Evolutionary conservation across 1,140 invertebrate species (phyloP).

Genomic region (Plectus sambesii): DNA sequence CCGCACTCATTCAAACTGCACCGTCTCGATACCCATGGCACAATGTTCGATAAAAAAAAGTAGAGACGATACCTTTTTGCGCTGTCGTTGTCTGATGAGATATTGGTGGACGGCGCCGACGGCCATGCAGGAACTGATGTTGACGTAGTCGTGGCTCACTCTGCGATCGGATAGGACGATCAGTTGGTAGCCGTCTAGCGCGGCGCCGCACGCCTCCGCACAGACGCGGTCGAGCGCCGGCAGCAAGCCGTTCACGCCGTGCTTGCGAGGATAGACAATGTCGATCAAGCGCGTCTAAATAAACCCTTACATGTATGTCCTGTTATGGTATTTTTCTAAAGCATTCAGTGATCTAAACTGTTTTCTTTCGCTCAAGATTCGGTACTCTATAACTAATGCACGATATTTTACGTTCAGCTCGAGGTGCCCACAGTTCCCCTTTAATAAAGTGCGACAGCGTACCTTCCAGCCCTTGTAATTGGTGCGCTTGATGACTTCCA

Average conservation of each 20-base stretch:
- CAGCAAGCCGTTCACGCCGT: slow-evolving; percentile 62
- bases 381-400: neutral
- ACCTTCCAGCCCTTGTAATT: slow-evolving; percentile 77
- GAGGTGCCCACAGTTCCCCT: too few relatives aligned
- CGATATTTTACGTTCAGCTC: too few relatives aligned
- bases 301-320: slow-evolving; percentile 10
- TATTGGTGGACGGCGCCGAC: slow-evolving; percentile 87
- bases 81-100: slow-evolving; percentile 79
- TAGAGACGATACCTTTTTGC: slow-evolving; percentile 77
- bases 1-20: too few relatives aligned
- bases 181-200: slow-evolving; percentile 66
- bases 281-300: slow-evolving; percentile 69
- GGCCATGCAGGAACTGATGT: slow-evolving; percentile 59
- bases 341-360: too few relatives aligned
- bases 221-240: slow-evolving; percentile 68
- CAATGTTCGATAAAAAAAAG: too few relatives aligned
- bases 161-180: slow-evolving; percentile 75
- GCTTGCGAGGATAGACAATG: slow-evolving; percentile 64
- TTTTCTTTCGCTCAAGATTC: too few relatives aligned
- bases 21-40: too few relatives aligned
- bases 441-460: slow-evolving; percentile 16
- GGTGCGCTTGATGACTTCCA: slow-evolving; percentile 61
- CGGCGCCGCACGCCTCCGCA: slow-evolving; percentile 67
- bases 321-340: too few relatives aligned
- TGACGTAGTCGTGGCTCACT: slow-evolving; percentile 49